A percentile compares a stretch with the other conserved stretches of the same genome.
Conservation (phyloP, 2,113 vertebrate genomes). For the Ophthalmolycus amberensis region DNA sequence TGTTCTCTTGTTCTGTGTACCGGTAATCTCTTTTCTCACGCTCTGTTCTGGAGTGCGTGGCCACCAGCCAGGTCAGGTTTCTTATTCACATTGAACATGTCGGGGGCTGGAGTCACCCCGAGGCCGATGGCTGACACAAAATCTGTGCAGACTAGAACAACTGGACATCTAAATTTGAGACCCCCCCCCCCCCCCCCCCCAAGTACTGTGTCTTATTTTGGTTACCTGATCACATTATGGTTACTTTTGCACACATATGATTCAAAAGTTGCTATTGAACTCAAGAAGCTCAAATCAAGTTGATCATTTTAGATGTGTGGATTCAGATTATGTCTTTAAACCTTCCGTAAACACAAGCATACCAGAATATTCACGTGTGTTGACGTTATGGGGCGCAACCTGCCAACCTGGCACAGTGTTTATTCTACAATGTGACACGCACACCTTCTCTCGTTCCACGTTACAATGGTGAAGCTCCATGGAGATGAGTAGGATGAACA, state of each 20-base stretch:
- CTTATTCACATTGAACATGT: constrained; percentile 36
- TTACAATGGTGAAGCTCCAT: constrained; percentile 18
- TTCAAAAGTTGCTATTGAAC: background rate
- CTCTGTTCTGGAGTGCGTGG: constrained; percentile 47
- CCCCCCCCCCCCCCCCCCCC: no score
- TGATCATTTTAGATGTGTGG: background rate
- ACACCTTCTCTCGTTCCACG: constrained; percentile 21
- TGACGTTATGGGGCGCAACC: constrained; percentile 25
- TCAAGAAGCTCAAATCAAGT: background rate
- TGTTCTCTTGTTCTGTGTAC: constrained; percentile 45
- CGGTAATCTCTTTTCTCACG: constrained; percentile 72
- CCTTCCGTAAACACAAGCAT: constrained; percentile 9
- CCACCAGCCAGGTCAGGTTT: constrained; percentile 56
- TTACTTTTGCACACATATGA: background rate
- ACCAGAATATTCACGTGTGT: constrained; percentile 18
- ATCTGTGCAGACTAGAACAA: background rate
- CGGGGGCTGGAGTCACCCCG: constrained; percentile 23
- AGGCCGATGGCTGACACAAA: constrained; percentile 45
- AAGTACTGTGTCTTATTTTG: background rate
- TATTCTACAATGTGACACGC: constrained; percentile 13
- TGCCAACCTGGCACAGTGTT: constrained; percentile 18
- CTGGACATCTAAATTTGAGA: background rate
- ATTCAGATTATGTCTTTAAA: constrained; percentile 9
- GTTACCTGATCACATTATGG: background rate
- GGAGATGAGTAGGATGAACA: constrained; percentile 26